Base-by-base conservation (phyloP, 2,888 invertebrate genomes). In the Clusia tigrina region DNA sequence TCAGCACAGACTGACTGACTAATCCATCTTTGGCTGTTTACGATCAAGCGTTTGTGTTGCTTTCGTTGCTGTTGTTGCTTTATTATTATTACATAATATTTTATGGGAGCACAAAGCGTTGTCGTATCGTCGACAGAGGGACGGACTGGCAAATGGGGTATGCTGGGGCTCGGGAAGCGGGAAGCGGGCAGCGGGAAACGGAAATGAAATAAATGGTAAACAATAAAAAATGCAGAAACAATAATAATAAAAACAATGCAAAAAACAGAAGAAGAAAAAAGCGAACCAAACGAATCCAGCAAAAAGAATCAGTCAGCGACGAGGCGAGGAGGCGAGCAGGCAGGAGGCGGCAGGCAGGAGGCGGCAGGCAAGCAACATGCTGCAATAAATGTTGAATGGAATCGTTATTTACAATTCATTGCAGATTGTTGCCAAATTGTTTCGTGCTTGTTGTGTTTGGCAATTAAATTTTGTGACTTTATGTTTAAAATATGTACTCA, bases 351-450 rank as follows among this genome's bases (percentile, higher is more conserved):
- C n/a, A n/a, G n/a, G n/a, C n/a, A n/a, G n/a, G n/a, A n/a, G n/a
- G n/a, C n/a, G n/a, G n/a, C n/a, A n/a, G n/a, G n/a, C n/a, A n/a
- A n/a, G n/a, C n/a, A n/a, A n/a, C n/a, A n/a, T n/a, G n/a, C n/a
- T 42, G 42, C 42, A 42, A 42, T 42, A 42, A 42, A 42, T n/a
- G n/a, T n/a, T 42, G 42, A 42, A 42, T n/a, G 10, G 42, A 42
- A 42, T n/a, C n/a, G 42, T 42, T 42, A 42, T 42, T 42, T 42
- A 42, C 42, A 5, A 42, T 42, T 42, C 42, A 42, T 42, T 42
- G 42, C 42, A 42, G 42, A 15, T 42, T 15, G 42, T 42, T 42
- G 42, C 42, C 42, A 42, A 42, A 42, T 42, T 5, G 42, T 42
- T 42, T 42, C 42, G 42, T 42, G 10, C n/a, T 42, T 42, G n/a